These are phyloP conservation scores for Agapetus fuscipes DNA, from an alignment of 2,888 invertebrate species.

Conservation along the genomic window DNA sequence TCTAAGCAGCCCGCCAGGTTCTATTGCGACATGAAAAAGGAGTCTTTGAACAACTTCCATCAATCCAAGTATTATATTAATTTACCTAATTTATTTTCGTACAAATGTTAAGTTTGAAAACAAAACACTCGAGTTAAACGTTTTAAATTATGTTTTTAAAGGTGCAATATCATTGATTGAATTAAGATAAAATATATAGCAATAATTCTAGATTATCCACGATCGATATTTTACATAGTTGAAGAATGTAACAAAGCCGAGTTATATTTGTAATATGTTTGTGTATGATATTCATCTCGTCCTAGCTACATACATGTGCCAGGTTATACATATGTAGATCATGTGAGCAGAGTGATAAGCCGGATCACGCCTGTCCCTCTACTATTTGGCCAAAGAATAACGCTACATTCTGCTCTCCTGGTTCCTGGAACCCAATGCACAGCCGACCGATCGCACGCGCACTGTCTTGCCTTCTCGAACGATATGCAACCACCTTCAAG, in stretches of 20 bases:
- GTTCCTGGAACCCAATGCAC: conserved; percentile 7
- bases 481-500: conserved; percentile 23
- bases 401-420: conserved; percentile 12
- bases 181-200: neutral
- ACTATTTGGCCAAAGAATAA: conserved; percentile 13
- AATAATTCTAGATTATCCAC: neutral
- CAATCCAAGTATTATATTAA: too few relatives aligned
- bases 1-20: too few relatives aligned
- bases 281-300: conserved; percentile 11
- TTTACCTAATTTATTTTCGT: too few relatives aligned
- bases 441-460: conserved; percentile 17
- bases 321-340: conserved; percentile 13
- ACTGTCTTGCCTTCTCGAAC: conserved; percentile 19
- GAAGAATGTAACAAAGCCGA: conserved; percentile 8
- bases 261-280: conserved; percentile 9
- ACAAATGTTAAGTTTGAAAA: too few relatives aligned
- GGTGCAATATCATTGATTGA: too few relatives aligned
- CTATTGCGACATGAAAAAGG: too few relatives aligned
- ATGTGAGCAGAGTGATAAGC: conserved; percentile 16
- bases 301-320: conserved; percentile 10
- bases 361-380: conserved; percentile 17
- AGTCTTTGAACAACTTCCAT: too few relatives aligned
- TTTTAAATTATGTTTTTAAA: too few relatives aligned
- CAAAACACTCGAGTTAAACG: too few relatives aligned
- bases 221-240: conserved; percentile 10